These are phyloP conservation scores for Vanessa tameamea DNA, from an alignment of 1,140 invertebrate species.

Conservation along the genomic window DNA sequence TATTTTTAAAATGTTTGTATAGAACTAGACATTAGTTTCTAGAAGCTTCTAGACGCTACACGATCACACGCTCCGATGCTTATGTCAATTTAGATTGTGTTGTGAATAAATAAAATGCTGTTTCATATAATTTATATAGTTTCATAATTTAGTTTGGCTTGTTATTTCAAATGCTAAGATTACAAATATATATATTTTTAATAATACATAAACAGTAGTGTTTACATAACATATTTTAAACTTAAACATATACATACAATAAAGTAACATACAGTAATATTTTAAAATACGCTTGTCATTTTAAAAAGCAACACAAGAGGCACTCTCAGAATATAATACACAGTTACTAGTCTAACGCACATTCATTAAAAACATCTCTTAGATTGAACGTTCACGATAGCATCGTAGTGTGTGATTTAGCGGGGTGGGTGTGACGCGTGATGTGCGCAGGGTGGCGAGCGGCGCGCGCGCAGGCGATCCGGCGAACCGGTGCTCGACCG, in stretches of 20 bases:
- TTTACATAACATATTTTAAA: background rate
- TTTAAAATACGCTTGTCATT: background rate
- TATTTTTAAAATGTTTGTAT: background rate
- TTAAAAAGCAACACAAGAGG: background rate
- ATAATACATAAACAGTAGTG: background rate
- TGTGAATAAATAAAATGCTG: constrained; percentile 4
- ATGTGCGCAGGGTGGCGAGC: constrained; percentile 57
- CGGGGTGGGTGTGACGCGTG: constrained; percentile 42
- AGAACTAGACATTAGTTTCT: constrained; percentile 32
- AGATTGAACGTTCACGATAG: background rate
- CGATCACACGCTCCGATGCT: constrained; percentile 65
- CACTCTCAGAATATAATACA: background rate
- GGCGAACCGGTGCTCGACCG: constrained; percentile 68
- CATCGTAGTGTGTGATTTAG: constrained; percentile 55
- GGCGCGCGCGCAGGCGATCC: constrained; percentile 67
- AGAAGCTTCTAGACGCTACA: constrained; percentile 64
- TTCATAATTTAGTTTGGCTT: constrained; percentile 9
- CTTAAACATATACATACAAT: background rate
- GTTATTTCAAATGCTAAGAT: background rate
- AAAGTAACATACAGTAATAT: background rate
- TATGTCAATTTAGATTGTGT: constrained; percentile 12
- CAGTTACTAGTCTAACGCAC: background rate
- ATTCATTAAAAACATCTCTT: background rate
- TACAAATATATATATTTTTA: background rate
- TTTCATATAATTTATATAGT: constrained; percentile 24